Percentiles rank a stretch among this genome's conserved stretches.
Conservation (phyloP, 2,797 vertebrate species). For the Valencia hispanica region DNA sequence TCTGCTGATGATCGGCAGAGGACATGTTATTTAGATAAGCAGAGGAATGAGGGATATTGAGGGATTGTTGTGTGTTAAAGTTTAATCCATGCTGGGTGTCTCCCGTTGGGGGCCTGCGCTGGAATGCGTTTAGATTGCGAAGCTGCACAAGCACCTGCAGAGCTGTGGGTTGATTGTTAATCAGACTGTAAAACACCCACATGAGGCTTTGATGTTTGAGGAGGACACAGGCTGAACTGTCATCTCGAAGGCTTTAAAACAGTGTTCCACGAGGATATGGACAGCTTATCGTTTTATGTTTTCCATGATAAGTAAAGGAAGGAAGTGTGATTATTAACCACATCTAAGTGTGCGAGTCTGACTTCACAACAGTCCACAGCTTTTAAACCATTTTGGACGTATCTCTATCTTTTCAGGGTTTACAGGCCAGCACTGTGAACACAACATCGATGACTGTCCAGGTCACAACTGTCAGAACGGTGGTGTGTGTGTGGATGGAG, state of each 20-base stretch:
- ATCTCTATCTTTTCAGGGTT: conserved; percentile 81
- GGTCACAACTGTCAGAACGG: conserved; percentile 91
- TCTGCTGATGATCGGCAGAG: not conserved
- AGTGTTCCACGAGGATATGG: conserved; percentile 33
- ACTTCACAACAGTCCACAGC: not conserved
- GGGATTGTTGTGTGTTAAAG: conserved; percentile 60
- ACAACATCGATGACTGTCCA: conserved; percentile 93
- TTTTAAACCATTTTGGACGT: not conserved
- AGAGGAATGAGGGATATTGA: conserved; percentile 39
- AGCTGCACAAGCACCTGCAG: conserved; percentile 46
- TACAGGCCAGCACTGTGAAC: conserved; percentile 90
- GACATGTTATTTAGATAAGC: conserved; percentile 27
- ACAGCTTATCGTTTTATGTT: conserved; percentile 38
- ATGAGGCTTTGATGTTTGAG: conserved; percentile 58
- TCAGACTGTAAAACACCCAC: conserved; percentile 66
- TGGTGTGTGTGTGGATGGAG: conserved; percentile 91
- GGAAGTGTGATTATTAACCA: conserved; percentile 47
- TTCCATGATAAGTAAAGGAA: conserved; percentile 26
- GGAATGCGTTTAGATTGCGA: conserved; percentile 57
- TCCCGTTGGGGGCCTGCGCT: conserved; percentile 43
- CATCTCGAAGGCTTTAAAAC: conserved; percentile 48
- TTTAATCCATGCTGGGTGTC: conserved; percentile 64
- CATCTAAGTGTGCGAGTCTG: conserved; percentile 14
- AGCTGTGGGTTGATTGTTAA: conserved; percentile 66
- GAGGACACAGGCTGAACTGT: conserved; percentile 28